Evolutionary conservation across 2,888 invertebrate species (phyloP).

Genomic region (Gandaritis pyraliata): DNA sequence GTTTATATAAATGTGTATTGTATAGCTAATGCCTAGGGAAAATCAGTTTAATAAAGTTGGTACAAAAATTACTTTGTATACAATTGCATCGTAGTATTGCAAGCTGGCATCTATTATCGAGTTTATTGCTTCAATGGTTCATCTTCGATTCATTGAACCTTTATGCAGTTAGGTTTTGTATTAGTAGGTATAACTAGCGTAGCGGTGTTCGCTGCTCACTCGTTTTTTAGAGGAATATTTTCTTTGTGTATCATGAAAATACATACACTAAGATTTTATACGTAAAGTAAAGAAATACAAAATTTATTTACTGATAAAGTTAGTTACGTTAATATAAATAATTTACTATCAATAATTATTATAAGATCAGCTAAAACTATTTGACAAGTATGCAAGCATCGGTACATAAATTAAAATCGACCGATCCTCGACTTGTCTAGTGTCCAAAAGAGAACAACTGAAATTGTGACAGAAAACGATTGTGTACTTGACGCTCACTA

Average conservation of each 20-base stretch:
- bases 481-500: slow-evolving; percentile 14
- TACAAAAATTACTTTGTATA: slow-evolving; percentile 31
- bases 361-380: not conserved
- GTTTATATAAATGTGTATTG: no score
- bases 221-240: no score
- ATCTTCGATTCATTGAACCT: slow-evolving; percentile 23
- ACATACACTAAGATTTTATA: no score
- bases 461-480: slow-evolving; percentile 10
- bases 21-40: slow-evolving; percentile 24
- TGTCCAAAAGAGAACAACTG: slow-evolving; percentile 9
- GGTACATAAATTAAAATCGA: slow-evolving; percentile 7
- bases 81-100: slow-evolving; percentile 31
- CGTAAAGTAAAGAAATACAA: no score
- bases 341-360: no score
- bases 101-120: slow-evolving; percentile 20
- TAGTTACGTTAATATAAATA: no score
- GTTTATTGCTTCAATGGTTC: slow-evolving; percentile 25
- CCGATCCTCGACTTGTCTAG: slow-evolving; percentile 8
- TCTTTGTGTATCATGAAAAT: no score
- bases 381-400: not conserved
- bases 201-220: not conserved
- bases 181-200: not conserved
- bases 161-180: not conserved
- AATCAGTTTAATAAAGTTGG: slow-evolving; percentile 28
- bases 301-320: no score